Evolutionary conservation across 35 echinoderm and acorn worm species (phyloP), one percentile per base, ranked within the genome.

Genomic region (Hemicentrotus pulcherrimus): DNA sequence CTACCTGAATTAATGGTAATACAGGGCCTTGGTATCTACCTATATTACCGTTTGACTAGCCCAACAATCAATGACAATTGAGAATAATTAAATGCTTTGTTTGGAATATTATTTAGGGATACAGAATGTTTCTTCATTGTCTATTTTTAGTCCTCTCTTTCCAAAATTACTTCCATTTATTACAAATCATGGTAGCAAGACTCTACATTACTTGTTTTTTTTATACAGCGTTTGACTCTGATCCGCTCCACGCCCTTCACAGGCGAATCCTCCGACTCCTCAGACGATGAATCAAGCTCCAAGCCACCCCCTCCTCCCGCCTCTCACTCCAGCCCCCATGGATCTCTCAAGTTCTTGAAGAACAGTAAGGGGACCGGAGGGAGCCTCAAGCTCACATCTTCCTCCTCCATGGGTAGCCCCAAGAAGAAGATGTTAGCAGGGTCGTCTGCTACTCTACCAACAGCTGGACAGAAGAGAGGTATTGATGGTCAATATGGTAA

Each of bases 201-300:
- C 50, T 14, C 50, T 55, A 12, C 50, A 55, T 78, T 28, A 78
- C n/a, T 90, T 47, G 4, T 33, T 10, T 90, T 90, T 78, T 46
- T 91, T 61, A 48, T 18, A 32, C 94, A 97, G 98, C 94, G 95
- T 94, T 94, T 95, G 32, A 94, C 96, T 31, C 96, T 95, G 95
- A 99, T 97, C 86, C 95, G 97, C 86, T 95, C 92, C 92, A 96
- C 97, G n/a, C 97, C 98, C 9, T 99, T 97, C 96, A 97, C 95
- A 18, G 98, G 96, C 2, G 96, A 97, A 28, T 97, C 96, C 46
- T 97, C 98, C 0, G 96, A 97, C 60, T 97, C 96, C 9, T 97
- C 98, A 0, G 97, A 97, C 32, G 98, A 97, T 47, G 97, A 99
- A 58, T 95, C 47, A 46, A 92, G 46, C 52, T 52, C 48, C 90